phyloP scores from a whole-genome alignment of 2,113 vertebrate genomes.

The Agapornis roseicollis region DNA sequence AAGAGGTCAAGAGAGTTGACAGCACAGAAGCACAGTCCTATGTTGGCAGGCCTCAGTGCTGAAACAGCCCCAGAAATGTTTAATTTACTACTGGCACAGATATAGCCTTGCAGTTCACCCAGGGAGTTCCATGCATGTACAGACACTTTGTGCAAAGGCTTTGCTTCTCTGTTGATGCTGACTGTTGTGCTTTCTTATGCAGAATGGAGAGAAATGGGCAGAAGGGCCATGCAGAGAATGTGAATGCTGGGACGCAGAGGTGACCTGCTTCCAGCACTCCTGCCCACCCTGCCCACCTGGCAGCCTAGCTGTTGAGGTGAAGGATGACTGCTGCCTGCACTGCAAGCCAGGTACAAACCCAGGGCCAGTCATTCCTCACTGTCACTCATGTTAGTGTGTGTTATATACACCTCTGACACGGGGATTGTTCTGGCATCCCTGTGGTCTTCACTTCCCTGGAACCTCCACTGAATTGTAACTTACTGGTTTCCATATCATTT shows the following conservation, averaged over 20 bases:
- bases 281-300: constrained; percentile 83
- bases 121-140: fast-evolving
- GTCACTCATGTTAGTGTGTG: fast-evolving
- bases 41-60: not conserved
- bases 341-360: constrained; percentile 80
- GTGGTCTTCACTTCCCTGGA: fast-evolving
- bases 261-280: constrained; percentile 84
- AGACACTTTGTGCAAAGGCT: fast-evolving
- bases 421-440: fast-evolving
- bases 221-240: constrained; percentile 83
- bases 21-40: fast-evolving
- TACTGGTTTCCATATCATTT: fast-evolving
- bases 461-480: fast-evolving
- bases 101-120: not conserved
- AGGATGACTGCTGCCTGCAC: constrained; percentile 81
- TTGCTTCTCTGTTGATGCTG: not conserved
- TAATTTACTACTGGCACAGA: not conserved
- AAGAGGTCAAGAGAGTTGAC: not conserved
- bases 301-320: constrained; percentile 58
- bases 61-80: not conserved
- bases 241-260: constrained; percentile 74
- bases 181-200: not conserved
- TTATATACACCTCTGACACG: fast-evolving
- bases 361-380: fast-evolving
- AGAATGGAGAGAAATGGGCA: constrained; percentile 80